Percentiles rank a stretch among this genome's conserved stretches.
These are phyloP conservation scores for Ferrisia virgata DNA, from an alignment of 2,888 invertebrate genomes.

Conservation along the genomic window DNA sequence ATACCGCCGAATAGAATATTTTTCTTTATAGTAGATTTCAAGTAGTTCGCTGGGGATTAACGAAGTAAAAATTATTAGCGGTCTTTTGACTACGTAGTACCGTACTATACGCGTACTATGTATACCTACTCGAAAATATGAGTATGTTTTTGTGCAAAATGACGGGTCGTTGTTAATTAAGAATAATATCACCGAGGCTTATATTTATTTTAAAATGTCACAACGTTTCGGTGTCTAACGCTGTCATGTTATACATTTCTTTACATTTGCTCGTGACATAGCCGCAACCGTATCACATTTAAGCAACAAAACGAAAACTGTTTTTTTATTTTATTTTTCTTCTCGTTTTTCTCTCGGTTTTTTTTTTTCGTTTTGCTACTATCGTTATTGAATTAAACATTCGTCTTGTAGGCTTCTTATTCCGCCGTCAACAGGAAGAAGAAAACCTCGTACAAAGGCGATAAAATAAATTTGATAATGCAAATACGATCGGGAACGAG, in stretches of 20 bases:
- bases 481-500: neutral
- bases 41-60: neutral
- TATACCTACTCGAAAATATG: too few relatives aligned
- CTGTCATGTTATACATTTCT: neutral
- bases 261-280: neutral
- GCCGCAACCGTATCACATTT: neutral
- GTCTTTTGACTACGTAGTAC: neutral
- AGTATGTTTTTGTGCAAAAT: neutral
- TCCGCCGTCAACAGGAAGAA: neutral
- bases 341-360: neutral
- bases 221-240: neutral
- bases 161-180: neutral
- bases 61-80: neutral
- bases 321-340: neutral
- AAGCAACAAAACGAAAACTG: neutral
- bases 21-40: neutral
- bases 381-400: neutral
- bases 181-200: neutral
- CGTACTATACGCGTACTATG: neutral
- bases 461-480: neutral
- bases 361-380: neutral
- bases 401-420: neutral
- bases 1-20: conserved; percentile 1
- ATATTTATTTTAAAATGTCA: neutral
- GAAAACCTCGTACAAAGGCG: neutral